phyloP scores from a whole-genome alignment of 2,888 invertebrate genomes.

The Gymnosoma rotundatum region DNA sequence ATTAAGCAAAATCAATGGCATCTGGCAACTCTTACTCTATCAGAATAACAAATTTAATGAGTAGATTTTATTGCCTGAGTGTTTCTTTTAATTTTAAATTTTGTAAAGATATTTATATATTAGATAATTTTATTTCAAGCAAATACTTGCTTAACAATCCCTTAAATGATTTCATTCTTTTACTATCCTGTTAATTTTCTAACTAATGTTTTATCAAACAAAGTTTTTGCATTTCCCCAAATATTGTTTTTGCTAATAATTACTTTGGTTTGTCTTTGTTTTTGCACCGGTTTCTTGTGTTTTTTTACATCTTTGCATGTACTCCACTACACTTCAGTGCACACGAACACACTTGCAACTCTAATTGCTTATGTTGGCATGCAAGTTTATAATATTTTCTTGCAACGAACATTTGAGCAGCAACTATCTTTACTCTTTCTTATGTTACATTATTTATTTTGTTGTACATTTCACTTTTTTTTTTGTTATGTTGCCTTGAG shows the following conservation, averaged over 20 bases:
- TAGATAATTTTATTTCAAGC: too few relatives aligned
- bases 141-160: background rate
- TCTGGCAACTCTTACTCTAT: too few relatives aligned
- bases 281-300: conserved; percentile 62
- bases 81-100: too few relatives aligned
- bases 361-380: background rate
- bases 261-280: conserved; percentile 19
- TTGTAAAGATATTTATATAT: too few relatives aligned
- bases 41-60: too few relatives aligned
- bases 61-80: too few relatives aligned
- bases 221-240: conserved; percentile 67
- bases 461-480: conserved; percentile 56
- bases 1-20: too few relatives aligned
- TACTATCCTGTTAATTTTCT: background rate
- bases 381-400: background rate
- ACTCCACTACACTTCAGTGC: conserved; percentile 1
- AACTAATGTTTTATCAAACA: conserved; percentile 13
- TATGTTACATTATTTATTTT: conserved; percentile 23
- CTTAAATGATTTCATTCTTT: conserved; percentile 18
- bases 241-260: conserved; percentile 39
- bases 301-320: conserved; percentile 22
- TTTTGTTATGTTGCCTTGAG: background rate
- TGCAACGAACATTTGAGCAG: conserved; percentile 37
- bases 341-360: background rate
- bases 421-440: conserved; percentile 38